phyloP scores from a whole-genome alignment of 37 sponge, comb jelly and placozoan species.

The Lycopodina hypogea region DNA sequence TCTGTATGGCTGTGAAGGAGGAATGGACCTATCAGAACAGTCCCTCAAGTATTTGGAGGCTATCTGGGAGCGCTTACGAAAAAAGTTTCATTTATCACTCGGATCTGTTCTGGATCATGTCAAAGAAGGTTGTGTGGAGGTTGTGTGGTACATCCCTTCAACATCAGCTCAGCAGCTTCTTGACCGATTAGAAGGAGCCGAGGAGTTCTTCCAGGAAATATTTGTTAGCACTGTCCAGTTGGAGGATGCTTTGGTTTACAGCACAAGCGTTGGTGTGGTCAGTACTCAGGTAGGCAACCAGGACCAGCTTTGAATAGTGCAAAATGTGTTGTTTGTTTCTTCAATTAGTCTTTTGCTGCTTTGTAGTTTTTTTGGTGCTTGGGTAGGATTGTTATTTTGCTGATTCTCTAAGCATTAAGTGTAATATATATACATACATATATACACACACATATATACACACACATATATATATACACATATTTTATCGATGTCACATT shows the following conservation, averaged over 20 bases:
- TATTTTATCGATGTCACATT: no score
- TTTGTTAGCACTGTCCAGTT: not conserved
- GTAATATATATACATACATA: no score
- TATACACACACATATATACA: no score
- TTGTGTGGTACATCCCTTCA: slow-evolving; percentile 15
- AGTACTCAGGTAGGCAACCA: not conserved
- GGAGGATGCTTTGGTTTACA: not conserved
- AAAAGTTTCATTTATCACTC: not conserved
- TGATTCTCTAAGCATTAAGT: no score
- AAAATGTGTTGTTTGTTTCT: no score
- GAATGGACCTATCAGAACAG: not conserved
- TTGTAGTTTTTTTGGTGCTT: no score
- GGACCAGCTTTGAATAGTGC: no score
- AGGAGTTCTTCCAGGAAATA: not conserved
- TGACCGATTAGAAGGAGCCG: not conserved
- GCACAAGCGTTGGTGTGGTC: not conserved
- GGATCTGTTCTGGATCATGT: slow-evolving; percentile 1
- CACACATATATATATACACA: no score
- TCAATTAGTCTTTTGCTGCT: no score
- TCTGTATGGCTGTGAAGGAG: not conserved
- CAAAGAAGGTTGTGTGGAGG: not conserved
- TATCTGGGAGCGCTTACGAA: not conserved
- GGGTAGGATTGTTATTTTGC: no score
- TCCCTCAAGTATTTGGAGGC: not conserved
- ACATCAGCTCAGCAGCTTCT: not conserved